Evolutionary conservation across 2,113 vertebrate genomes (phyloP).

Genomic region (Scomber japonicus): DNA sequence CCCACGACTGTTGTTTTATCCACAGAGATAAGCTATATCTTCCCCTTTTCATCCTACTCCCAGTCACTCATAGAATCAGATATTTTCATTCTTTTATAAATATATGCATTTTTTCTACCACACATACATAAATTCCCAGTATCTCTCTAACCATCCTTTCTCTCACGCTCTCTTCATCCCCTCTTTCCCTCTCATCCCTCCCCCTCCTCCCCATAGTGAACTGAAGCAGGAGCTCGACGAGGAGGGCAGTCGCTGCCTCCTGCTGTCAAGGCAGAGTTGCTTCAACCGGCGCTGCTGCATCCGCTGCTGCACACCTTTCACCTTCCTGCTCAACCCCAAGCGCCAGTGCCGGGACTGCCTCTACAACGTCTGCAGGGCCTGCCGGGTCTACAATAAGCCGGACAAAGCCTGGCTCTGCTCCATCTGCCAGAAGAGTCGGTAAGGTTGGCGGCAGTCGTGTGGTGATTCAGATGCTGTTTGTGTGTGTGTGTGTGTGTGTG

Average conservation of each 20-base stretch:
- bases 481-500: not conserved
- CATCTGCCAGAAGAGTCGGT: slow-evolving; percentile 95
- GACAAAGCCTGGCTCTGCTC: slow-evolving; percentile 93
- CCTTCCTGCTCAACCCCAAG: slow-evolving; percentile 93
- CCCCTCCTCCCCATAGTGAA: slow-evolving; percentile 83
- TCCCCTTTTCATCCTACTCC: not conserved
- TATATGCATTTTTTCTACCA: too few species aligned
- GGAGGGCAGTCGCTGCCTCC: slow-evolving; percentile 92
- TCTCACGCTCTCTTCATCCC: not conserved
- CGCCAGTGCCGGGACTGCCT: slow-evolving; percentile 90
- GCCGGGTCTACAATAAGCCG: slow-evolving; percentile 89
- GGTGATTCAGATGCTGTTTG: not conserved
- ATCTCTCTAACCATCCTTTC: slow-evolving; percentile 12
- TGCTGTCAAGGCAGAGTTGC: slow-evolving; percentile 91
- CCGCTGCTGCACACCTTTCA: slow-evolving; percentile 95
- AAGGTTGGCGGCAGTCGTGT: slow-evolving; percentile 34
- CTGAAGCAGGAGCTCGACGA: slow-evolving; percentile 94
- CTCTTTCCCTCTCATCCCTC: not conserved
- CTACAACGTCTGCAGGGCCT: slow-evolving; percentile 94
- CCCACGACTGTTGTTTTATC: slow-evolving; percentile 3
- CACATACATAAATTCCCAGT: slow-evolving; percentile 10
- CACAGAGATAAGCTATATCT: not conserved
- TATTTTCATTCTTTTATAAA: too few species aligned
- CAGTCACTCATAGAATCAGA: not conserved
- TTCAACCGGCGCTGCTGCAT: slow-evolving; percentile 97